phyloP scores from a whole-genome alignment of 2,113 vertebrate genomes.

The Suricata suricatta region DNA sequence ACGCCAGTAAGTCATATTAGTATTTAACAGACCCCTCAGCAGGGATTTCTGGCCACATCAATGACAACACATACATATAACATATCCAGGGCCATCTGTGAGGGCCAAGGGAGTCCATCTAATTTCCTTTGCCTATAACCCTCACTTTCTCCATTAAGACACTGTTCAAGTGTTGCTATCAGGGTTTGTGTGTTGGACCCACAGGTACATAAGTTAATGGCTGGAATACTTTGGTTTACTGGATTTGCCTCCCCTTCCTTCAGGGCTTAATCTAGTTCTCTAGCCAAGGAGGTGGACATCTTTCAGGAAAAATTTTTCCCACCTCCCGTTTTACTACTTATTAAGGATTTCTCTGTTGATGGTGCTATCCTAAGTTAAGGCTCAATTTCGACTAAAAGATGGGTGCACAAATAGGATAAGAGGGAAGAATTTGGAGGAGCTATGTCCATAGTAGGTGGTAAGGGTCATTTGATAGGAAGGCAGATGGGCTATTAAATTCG shows the following conservation, averaged over 20 bases:
- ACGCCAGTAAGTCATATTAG: constrained; percentile 50
- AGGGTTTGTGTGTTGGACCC: not conserved
- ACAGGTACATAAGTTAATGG: not conserved
- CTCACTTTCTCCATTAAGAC: not conserved
- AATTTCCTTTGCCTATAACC: not conserved
- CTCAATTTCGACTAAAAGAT: not conserved
- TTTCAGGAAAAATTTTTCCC: not conserved
- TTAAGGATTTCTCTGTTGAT: not conserved
- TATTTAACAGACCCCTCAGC: constrained; percentile 34
- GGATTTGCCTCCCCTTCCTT: not conserved
- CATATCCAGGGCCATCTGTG: constrained; percentile 55
- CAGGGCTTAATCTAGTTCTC: not conserved
- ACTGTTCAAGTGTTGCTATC: not conserved
- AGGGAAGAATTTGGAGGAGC: not conserved
- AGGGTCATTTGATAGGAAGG: not conserved
- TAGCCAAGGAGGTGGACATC: not conserved
- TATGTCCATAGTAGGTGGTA: not conserved
- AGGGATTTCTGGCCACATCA: constrained; percentile 31
- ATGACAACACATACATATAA: constrained; percentile 36
- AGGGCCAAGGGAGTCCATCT: constrained; percentile 61
- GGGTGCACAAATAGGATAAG: not conserved
- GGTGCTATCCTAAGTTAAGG: not conserved
- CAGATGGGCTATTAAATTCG: not conserved
- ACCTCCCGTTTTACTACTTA: not conserved
- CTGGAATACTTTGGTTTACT: not conserved